Base-by-base conservation (phyloP, 1,140 invertebrate species). In the Heliothis virescens region DNA sequence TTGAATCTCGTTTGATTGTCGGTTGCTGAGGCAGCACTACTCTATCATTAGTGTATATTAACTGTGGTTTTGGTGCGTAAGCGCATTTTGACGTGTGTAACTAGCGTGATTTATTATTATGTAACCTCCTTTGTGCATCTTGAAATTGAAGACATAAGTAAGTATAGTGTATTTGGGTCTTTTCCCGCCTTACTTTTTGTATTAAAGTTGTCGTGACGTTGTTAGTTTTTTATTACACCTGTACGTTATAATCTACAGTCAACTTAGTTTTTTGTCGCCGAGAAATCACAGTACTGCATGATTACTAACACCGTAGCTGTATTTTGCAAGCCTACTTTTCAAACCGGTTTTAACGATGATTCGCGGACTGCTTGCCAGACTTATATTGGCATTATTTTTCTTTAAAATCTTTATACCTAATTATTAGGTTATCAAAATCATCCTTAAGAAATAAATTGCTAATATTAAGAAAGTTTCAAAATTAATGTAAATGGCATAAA, bases 251-350 rank as follows among this genome's bases (percentile, higher is more conserved):
- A 73, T 81, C 67, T 78, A 67, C 26, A 55, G 48, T 29, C 60
- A 72, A 72, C 21, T 72, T 69, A 75, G 57, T 77, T 83, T 73
- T 79, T 81, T 83, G 81, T 80, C 60, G 67, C 80, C 69, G 60
- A 76, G 74, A 84, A 79, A 85, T 79, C 79, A 82, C 83, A 80
- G 77, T 83, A 65, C 69, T 82, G 81, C 79, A 79, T 81, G 80
- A 83, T 83, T 85, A 84, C 84, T 77, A 86, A 85, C 82, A 82
- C 82, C 85, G 82, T 85, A 85, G 87, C 84, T 85, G 77, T 83
- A 90, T 91, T 92, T 93, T 87, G 91, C 91, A 90, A 92, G 90
- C 88, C 88, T 87, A 91, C 87, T 87, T 92, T 85, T 83, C 65
- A 86, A 84, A 93, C 91, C 91, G 90, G 91, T 92, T 93, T 83